Conservation (phyloP, 2,888 invertebrate genomes). For the Caenorhabditis macrosperma region DNA sequence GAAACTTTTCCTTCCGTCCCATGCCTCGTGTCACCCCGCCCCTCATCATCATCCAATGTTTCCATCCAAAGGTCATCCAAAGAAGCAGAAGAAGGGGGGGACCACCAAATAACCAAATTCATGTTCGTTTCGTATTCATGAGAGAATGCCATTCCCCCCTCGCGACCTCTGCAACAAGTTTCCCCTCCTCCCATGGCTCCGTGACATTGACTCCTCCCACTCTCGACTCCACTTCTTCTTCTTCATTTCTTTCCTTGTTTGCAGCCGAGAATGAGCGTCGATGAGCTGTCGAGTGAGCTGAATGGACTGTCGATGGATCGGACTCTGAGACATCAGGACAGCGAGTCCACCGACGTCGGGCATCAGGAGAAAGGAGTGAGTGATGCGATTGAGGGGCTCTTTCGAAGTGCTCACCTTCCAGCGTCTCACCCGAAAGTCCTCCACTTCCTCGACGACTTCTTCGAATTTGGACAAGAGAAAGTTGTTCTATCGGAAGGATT, state of each 20-base stretch:
- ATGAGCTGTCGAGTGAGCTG: conserved; percentile 33
- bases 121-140: conserved; percentile 56
- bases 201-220: conserved; percentile 7
- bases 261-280: conserved; percentile 21
- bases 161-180: conserved; percentile 49
- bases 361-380: neutral
- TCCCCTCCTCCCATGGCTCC: conserved; percentile 4
- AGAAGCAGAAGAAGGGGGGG: neutral
- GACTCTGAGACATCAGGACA: conserved; percentile 26
- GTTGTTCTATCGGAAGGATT: conserved; percentile 37
- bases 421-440: conserved; percentile 45
- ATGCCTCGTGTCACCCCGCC: conserved; percentile 26
- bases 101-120: conserved; percentile 50
- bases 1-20: conserved; percentile 18
- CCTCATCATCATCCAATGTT: conserved; percentile 5
- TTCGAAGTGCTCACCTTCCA: no score
- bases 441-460: conserved; percentile 24
- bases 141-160: conserved; percentile 57
- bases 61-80: conserved; percentile 42
- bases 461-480: conserved; percentile 27
- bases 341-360: neutral
- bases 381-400: neutral
- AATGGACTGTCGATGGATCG: conserved; percentile 13
- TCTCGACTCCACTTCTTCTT: conserved; percentile 19
- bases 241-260: neutral